Evolutionary conservation across 2,113 vertebrate genomes (phyloP).

Genomic region (Gulo gulo): DNA sequence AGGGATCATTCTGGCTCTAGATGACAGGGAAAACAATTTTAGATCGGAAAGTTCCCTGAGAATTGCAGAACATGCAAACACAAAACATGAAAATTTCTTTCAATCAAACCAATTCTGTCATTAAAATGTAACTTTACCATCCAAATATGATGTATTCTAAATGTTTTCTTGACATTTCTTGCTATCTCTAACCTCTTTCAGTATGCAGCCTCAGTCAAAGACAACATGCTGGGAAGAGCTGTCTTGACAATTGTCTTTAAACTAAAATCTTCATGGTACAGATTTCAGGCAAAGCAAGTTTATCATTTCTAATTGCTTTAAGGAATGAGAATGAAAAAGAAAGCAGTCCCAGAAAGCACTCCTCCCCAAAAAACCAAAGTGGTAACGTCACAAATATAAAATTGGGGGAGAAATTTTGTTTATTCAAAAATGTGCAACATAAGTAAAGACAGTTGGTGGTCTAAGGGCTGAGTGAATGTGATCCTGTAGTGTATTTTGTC

Average conservation of each 20-base stretch:
- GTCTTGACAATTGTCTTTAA: neutral
- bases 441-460: neutral
- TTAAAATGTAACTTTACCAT: neutral
- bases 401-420: neutral
- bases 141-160: neutral
- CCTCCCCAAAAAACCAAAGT: neutral
- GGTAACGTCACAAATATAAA: neutral
- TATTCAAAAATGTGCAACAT: neutral
- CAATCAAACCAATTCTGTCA: neutral
- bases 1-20: neutral
- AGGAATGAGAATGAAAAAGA: neutral
- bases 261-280: neutral
- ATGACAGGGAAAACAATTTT: neutral
- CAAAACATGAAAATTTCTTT: neutral
- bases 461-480: neutral
- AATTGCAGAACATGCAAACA: neutral
- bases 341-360: neutral
- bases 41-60: neutral
- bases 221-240: neutral
- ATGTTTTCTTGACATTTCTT: neutral
- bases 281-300: neutral
- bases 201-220: neutral
- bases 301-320: neutral
- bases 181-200: neutral
- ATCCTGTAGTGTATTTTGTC: neutral